Conservation (phyloP, 2,797 vertebrate species). For the Hirundo rustica region DNA sequence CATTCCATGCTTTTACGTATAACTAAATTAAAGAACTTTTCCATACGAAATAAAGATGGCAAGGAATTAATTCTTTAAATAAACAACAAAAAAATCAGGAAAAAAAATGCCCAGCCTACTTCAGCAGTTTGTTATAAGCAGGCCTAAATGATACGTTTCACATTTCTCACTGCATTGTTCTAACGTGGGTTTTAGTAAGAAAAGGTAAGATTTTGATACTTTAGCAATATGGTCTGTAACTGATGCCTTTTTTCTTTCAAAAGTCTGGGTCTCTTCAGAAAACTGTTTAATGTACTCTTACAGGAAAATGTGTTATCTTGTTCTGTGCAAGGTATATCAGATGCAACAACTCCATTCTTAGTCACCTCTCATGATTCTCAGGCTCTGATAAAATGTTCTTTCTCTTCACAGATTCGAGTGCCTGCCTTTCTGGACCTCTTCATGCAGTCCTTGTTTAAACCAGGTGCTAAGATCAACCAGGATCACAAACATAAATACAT, state of each 20-base stretch:
- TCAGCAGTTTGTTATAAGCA: neutral
- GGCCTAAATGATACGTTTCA: neutral
- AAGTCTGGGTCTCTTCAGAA: neutral
- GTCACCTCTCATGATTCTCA: neutral
- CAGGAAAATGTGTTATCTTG: neutral
- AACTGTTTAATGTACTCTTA: neutral
- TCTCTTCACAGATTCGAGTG: constrained; percentile 83
- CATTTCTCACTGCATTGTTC: neutral
- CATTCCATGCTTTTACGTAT: neutral
- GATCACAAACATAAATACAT: constrained; percentile 99
- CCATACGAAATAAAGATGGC: neutral
- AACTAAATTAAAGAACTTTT: neutral
- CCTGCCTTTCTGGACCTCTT: constrained; percentile 97
- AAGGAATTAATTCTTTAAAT: neutral
- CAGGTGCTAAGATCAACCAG: constrained; percentile 97
- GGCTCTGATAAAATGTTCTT: neutral
- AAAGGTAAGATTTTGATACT: neutral
- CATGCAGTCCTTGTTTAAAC: constrained; percentile 97
- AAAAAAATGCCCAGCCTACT: neutral
- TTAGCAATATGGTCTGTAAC: neutral
- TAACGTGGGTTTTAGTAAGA: neutral
- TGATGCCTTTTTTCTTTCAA: neutral
- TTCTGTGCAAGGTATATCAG: neutral
- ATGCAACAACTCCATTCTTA: neutral
- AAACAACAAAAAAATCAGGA: neutral